These are phyloP conservation scores for Cheiracanthium punctorium DNA, from an alignment of 2,888 invertebrate genomes.

Conservation along the genomic window DNA sequence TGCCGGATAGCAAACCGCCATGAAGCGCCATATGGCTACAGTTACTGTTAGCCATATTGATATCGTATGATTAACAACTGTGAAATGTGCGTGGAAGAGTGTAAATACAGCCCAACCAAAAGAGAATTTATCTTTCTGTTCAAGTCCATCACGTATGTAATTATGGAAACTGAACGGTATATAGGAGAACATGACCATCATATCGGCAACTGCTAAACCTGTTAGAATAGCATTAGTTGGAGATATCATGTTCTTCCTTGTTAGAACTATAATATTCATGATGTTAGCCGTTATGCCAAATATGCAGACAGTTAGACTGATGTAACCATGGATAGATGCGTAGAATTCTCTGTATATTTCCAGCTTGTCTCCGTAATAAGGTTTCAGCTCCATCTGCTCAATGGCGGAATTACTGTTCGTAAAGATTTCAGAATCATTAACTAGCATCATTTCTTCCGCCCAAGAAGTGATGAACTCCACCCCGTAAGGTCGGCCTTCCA, in stretches of 20 bases:
- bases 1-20: conserved; percentile 82
- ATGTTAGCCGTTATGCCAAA: conserved; percentile 93
- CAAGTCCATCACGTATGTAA: conserved; percentile 78
- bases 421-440: conserved; percentile 35
- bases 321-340: conserved; percentile 87
- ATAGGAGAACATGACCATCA: conserved; percentile 92
- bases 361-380: conserved; percentile 70
- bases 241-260: conserved; percentile 91
- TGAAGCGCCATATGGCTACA: conserved; percentile 90
- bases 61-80: too few species aligned
- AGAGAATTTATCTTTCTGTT: conserved; percentile 76
- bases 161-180: conserved; percentile 91
- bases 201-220: conserved; percentile 89
- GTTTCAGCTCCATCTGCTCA: conserved; percentile 14
- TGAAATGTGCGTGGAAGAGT: conserved; percentile 93
- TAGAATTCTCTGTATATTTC: conserved; percentile 82
- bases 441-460: conserved; percentile 33
- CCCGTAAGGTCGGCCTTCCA: not conserved
- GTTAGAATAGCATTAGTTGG: conserved; percentile 94
- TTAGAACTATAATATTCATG: conserved; percentile 91
- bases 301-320: conserved; percentile 89
- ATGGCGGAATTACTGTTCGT: conserved; percentile 16
- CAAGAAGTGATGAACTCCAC: conserved; percentile 12
- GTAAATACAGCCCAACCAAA: conserved; percentile 89
- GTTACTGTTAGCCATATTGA: conserved; percentile 95